Conservation (phyloP, 2,888 invertebrate genomes). For the Tipula unca region DNA sequence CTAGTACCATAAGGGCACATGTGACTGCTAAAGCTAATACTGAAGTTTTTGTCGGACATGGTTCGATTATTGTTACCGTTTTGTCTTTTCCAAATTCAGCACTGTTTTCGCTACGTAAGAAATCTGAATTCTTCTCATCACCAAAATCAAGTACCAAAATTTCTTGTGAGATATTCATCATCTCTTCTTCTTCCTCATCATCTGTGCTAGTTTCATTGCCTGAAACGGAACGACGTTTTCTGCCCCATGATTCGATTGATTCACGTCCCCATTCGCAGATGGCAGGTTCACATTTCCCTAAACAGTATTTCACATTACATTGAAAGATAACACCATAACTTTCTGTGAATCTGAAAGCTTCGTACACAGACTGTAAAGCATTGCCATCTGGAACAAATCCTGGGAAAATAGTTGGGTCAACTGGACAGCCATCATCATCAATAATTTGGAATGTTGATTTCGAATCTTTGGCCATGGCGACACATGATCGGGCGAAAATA, state of each 20-base stretch:
- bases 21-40: constrained; percentile 86
- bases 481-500: constrained; percentile 90
- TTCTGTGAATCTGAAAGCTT: constrained; percentile 92
- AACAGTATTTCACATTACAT: constrained; percentile 92
- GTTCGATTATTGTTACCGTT: constrained; percentile 83
- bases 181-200: constrained; percentile 58
- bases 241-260: constrained; percentile 84
- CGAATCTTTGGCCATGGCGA: constrained; percentile 94
- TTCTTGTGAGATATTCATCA: constrained; percentile 91
- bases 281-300: constrained; percentile 89
- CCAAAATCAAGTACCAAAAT: constrained; percentile 89
- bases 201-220: constrained; percentile 51
- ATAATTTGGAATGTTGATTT: constrained; percentile 94
- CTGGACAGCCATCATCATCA: constrained; percentile 90
- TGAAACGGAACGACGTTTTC: constrained; percentile 65
- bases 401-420: constrained; percentile 89
- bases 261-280: constrained; percentile 88
- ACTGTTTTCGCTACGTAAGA: constrained; percentile 66
- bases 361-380: constrained; percentile 83
- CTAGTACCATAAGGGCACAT: constrained; percentile 77
- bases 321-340: constrained; percentile 96
- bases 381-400: constrained; percentile 86
- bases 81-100: constrained; percentile 72
- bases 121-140: constrained; percentile 76
- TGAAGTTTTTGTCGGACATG: constrained; percentile 85